Base-by-base conservation (phyloP, 2,888 invertebrate species). In the Mycalesis mineus region DNA sequence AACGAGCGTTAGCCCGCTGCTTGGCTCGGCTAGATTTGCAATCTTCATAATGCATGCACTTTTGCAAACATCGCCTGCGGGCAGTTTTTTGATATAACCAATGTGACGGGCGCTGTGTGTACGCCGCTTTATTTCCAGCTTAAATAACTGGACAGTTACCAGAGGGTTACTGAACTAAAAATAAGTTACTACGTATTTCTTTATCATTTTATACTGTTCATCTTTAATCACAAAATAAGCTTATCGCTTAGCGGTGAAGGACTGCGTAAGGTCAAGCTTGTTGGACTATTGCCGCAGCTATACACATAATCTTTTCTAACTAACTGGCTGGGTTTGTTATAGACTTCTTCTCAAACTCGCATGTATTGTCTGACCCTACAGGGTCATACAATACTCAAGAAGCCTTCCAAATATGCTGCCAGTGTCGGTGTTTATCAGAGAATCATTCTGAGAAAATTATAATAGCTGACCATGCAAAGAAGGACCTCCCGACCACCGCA, bases 31-130 rank as follows among this genome's bases (percentile, higher is more conserved):
- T 84, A 85, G 86, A 88, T 87, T 82, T 80, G 81, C 84, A 88
- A 88, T 89, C 89, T 89, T 87, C 86, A 87, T 89, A 88, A 89
- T 89, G 88, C 88, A 88, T 88, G 85, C 80, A 79, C 80, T 86
- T 86, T 85, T 84, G 80, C 78, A 72, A 78, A 75, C 77, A 75
- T 73, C 73, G 80, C 77, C 73, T 70, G 73, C 70, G 75, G 77
- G 68, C 64, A 63, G 59, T 72, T 75, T 74, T 73, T 71, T 70
- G 69, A 72, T 63, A 52, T 60, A 60, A 65, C 73, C 69, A 68
- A 63, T 72, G 67, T 76, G 74, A 75, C 70, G 52, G 39, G 39
- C 41, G 45, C 53, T 55, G 44, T 62, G 49, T 55, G 58, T 53
- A 58, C 58, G 48, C 40, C 29, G 48, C 44, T 55, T 54, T 61